These are phyloP conservation scores for Epinephelus coioides DNA, from an alignment of 2,797 vertebrate genomes.

Conservation along the genomic window DNA sequence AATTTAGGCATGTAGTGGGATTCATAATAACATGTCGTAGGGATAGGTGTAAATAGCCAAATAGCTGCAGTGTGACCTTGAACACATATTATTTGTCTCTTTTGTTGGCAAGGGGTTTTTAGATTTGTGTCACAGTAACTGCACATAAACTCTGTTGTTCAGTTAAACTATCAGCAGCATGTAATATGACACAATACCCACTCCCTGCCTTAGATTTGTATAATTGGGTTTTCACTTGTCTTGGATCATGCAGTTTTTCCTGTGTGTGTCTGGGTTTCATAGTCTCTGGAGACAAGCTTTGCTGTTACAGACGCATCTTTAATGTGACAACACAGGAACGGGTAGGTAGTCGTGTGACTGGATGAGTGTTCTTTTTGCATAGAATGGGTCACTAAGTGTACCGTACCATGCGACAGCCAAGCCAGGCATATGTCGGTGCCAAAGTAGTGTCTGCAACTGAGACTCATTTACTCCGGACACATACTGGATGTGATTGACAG, in stretches of 20 bases:
- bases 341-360: constrained; percentile 51
- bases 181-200: not conserved
- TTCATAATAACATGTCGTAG: too few species aligned
- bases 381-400: constrained; percentile 68
- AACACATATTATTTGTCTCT: not conserved
- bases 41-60: too few species aligned
- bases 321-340: constrained; percentile 58
- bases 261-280: constrained; percentile 26
- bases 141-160: not conserved
- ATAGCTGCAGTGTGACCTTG: not conserved
- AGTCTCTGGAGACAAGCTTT: constrained; percentile 56
- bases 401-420: constrained; percentile 66
- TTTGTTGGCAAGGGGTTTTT: not conserved
- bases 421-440: constrained; percentile 70
- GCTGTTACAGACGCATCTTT: constrained; percentile 46
- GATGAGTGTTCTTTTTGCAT: constrained; percentile 56
- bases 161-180: not conserved
- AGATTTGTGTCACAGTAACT: constrained; percentile 1
- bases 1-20: too few species aligned
- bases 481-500: constrained; percentile 81
- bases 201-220: constrained; percentile 18
- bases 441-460: constrained; percentile 66
- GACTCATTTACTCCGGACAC: constrained; percentile 61
- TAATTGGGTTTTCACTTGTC: constrained; percentile 47
- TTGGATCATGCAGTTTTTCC: constrained; percentile 37